A percentile compares a stretch with the other conserved stretches of the same genome.
Conservation (phyloP, 1,140 invertebrate species). For the Drosophila novamexicana region DNA sequence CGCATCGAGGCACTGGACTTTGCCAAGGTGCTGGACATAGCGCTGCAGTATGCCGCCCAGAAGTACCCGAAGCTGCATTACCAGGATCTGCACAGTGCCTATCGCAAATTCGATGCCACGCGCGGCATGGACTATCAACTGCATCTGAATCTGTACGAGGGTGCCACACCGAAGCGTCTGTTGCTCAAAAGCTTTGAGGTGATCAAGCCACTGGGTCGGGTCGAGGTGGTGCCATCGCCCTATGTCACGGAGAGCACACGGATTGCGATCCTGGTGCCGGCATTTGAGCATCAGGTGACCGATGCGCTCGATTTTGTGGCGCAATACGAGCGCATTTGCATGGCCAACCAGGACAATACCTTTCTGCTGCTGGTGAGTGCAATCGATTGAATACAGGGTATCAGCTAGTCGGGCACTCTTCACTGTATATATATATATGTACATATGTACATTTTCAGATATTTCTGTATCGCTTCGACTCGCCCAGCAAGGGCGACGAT, state of each 20-base stretch:
- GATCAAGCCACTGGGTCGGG: slow-evolving; percentile 91
- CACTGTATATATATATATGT: background rate
- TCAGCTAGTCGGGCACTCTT: too few species aligned
- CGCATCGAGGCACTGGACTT: slow-evolving; percentile 89
- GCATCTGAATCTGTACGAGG: slow-evolving; percentile 87
- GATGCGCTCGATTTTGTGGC: slow-evolving; percentile 88
- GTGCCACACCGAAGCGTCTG: slow-evolving; percentile 38
- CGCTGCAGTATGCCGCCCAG: slow-evolving; percentile 86
- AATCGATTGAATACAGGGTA: too few species aligned
- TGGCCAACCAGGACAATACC: slow-evolving; percentile 91
- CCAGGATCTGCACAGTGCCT: slow-evolving; percentile 90
- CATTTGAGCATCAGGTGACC: slow-evolving; percentile 77
- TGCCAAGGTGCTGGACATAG: slow-evolving; percentile 87
- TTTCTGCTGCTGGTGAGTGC: slow-evolving; percentile 88
- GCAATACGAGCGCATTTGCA: slow-evolving; percentile 89
- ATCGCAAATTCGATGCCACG: slow-evolving; percentile 93
- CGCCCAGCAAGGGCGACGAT: slow-evolving; percentile 87
- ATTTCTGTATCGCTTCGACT: slow-evolving; percentile 86
- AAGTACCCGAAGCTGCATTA: slow-evolving; percentile 87
- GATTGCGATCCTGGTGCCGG: slow-evolving; percentile 90
- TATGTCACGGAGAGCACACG: slow-evolving; percentile 95
- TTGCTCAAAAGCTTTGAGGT: slow-evolving; percentile 85
- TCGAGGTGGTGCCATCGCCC: slow-evolving; percentile 93
- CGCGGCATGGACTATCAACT: slow-evolving; percentile 95
- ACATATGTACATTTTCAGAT: slow-evolving; percentile 84